Evolutionary conservation across 2,113 vertebrate species (phyloP).

Genomic region (Leptobrachium leishanense): DNA sequence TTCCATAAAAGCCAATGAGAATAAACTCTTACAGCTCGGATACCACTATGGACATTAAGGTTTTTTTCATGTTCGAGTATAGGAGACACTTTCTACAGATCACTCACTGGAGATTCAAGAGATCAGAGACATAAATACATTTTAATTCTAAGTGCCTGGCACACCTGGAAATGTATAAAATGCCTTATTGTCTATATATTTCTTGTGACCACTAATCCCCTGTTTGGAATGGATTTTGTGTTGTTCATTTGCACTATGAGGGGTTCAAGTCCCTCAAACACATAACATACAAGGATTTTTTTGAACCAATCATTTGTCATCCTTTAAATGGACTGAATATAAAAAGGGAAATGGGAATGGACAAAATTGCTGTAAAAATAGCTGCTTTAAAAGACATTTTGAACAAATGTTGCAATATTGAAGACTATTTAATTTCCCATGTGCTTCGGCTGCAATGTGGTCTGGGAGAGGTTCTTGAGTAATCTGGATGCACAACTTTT

Average conservation of each 20-base stretch:
- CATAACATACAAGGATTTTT: constrained; percentile 25
- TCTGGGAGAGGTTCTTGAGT: not conserved
- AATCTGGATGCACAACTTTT: constrained; percentile 10
- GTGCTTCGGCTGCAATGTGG: not conserved
- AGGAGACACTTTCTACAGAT: constrained; percentile 28
- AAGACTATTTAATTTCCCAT: constrained; percentile 18
- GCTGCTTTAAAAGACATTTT: constrained; percentile 20
- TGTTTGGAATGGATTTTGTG: constrained; percentile 28
- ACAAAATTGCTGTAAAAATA: constrained; percentile 27
- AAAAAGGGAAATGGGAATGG: constrained; percentile 16
- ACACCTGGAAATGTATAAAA: constrained; percentile 27
- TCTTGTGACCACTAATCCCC: constrained; percentile 41
- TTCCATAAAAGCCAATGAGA: not conserved
- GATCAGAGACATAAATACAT: not conserved
- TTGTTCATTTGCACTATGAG: constrained; percentile 48
- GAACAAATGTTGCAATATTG: constrained; percentile 16
- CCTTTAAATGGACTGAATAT: constrained; percentile 5
- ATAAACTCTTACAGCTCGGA: not conserved
- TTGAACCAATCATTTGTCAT: not conserved
- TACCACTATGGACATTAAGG: constrained; percentile 4
- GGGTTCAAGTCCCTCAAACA: constrained; percentile 9
- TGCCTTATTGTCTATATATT: constrained; percentile 33
- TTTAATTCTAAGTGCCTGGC: constrained; percentile 26
- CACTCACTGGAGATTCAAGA: constrained; percentile 30
- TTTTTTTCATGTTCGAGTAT: not conserved